phyloP scores from a whole-genome alignment of 30 jellyfish, hydroid and myxozoan species.

The Clytia hemisphaerica region DNA sequence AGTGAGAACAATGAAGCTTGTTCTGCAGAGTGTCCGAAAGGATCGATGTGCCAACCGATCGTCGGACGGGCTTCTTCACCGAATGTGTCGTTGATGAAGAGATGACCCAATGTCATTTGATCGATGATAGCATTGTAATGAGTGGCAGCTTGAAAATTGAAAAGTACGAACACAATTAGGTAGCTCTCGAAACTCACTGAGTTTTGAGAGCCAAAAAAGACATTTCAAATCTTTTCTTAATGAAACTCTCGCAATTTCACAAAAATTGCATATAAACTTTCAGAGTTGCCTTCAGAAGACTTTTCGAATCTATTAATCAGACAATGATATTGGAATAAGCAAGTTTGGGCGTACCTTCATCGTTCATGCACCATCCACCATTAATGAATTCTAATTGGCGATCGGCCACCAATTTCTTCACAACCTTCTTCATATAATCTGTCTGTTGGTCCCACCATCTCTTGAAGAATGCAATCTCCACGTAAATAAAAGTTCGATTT shows the following conservation, averaged over 20 bases:
- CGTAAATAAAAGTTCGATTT: constrained; percentile 79
- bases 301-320: no score
- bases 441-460: constrained; percentile 96
- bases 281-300: no score
- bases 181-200: no score
- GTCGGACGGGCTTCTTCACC: constrained; percentile 90
- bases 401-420: constrained; percentile 38
- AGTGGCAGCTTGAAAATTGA: constrained; percentile 79
- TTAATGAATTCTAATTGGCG: constrained; percentile 83
- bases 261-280: no score
- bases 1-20: constrained; percentile 92
- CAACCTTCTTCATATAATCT: constrained; percentile 42
- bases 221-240: no score
- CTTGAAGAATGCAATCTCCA: constrained; percentile 88
- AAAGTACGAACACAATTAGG: no score
- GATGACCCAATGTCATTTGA: constrained; percentile 88
- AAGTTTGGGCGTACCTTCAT: constrained; percentile 64
- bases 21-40: constrained; percentile 98
- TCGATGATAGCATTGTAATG: constrained; percentile 94
- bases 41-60: constrained; percentile 98
- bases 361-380: constrained; percentile 99
- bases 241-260: no score
- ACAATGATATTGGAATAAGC: no score
- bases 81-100: constrained; percentile 82
- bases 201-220: no score